These are phyloP conservation scores for Phrixothrix hirtus DNA, from an alignment of 2,888 invertebrate species.

Conservation along the genomic window DNA sequence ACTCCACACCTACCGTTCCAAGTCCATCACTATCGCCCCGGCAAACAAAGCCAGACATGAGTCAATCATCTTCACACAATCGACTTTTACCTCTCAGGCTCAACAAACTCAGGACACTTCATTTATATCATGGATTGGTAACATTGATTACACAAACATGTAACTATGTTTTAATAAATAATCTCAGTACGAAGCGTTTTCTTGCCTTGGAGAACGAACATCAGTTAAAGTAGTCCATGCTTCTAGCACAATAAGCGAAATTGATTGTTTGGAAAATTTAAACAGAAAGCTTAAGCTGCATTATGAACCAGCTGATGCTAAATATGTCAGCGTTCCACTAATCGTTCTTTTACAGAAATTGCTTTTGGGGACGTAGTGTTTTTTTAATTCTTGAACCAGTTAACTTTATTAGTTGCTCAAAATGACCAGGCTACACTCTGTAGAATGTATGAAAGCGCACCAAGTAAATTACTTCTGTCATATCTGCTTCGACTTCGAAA, in stretches of 20 bases:
- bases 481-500: neutral
- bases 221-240: too few relatives aligned
- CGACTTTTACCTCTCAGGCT: neutral
- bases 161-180: neutral
- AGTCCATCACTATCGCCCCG: neutral
- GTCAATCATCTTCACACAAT: neutral
- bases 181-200: neutral
- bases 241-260: conserved; percentile 1
- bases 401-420: neutral
- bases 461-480: neutral
- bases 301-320: neutral
- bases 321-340: neutral
- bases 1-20: neutral
- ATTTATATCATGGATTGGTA: neutral
- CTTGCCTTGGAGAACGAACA: too few relatives aligned
- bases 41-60: neutral
- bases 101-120: neutral
- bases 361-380: neutral
- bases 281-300: neutral
- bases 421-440: neutral
- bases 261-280: neutral
- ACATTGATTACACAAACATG: neutral
- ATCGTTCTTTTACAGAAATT: neutral
- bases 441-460: neutral
- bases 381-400: neutral